These are phyloP conservation scores for Gasterosteus aculeatus DNA, from an alignment of 2,113 vertebrate species.

Conservation along the genomic window DNA sequence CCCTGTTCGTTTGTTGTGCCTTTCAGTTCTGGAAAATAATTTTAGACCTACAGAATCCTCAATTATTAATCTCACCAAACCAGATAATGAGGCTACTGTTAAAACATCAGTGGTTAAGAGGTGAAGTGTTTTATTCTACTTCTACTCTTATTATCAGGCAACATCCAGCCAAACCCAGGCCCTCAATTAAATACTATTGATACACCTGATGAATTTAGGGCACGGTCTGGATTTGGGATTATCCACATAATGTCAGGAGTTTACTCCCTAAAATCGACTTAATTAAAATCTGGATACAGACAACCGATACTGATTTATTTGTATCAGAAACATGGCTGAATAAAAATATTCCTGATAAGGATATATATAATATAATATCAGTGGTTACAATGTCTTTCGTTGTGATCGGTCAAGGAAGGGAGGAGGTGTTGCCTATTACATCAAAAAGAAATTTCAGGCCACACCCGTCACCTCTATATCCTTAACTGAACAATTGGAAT, in stretches of 20 bases:
- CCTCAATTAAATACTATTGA: too few relatives aligned
- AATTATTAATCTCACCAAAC: too few relatives aligned
- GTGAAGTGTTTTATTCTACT: too few relatives aligned
- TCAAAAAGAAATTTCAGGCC: not conserved
- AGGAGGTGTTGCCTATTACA: not conserved
- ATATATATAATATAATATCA: not conserved
- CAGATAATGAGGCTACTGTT: too few relatives aligned
- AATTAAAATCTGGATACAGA: not conserved
- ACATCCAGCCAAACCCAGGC: too few relatives aligned
- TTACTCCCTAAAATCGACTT: not conserved
- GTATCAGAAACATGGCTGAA: not conserved
- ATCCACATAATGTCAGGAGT: not conserved
- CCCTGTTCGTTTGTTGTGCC: too few relatives aligned
- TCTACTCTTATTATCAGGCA: too few relatives aligned
- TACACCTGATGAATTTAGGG: too few relatives aligned
- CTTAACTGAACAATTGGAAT: not conserved
- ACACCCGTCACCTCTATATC: not conserved
- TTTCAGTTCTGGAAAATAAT: too few relatives aligned
- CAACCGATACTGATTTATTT: not conserved
- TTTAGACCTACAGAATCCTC: too few relatives aligned
- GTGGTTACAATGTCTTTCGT: not conserved
- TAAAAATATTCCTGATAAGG: not conserved
- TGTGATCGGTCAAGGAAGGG: not conserved
- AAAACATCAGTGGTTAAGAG: too few relatives aligned
- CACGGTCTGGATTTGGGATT: not conserved